phyloP scores from a whole-genome alignment of 2,113 vertebrate genomes.

The Gallinago jamesoni region DNA sequence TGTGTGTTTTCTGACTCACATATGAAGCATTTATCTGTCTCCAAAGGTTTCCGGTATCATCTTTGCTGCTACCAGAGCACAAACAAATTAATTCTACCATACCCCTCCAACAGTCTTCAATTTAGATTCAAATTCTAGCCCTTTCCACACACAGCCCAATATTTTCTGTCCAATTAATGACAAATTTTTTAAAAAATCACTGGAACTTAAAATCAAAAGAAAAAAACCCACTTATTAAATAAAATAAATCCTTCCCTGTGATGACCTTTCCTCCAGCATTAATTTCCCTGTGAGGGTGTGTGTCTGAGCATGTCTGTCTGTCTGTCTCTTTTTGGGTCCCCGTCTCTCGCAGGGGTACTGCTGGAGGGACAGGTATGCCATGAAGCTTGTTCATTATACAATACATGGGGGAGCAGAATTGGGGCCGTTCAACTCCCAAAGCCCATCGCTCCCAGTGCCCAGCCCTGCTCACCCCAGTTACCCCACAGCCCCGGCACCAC shows the following conservation, averaged over 20 bases:
- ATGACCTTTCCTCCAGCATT: background rate
- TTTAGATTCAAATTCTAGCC: background rate
- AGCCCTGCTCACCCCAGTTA: background rate
- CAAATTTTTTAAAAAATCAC: too few species aligned
- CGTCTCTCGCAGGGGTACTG: background rate
- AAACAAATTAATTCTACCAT: slow-evolving; percentile 19
- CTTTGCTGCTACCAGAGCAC: background rate
- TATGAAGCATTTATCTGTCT: slow-evolving; percentile 2
- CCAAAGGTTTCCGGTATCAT: slow-evolving; percentile 30
- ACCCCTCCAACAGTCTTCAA: background rate
- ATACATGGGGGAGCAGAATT: background rate
- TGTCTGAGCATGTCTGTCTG: background rate
- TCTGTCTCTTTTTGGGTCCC: background rate
- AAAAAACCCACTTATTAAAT: background rate
- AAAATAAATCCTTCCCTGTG: background rate
- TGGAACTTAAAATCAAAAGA: background rate
- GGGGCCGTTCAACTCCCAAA: background rate
- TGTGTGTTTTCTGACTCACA: slow-evolving; percentile 5
- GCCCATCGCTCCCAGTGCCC: background rate
- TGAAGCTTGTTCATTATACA: background rate
- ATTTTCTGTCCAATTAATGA: background rate
- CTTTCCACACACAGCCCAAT: background rate
- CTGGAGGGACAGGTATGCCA: background rate
- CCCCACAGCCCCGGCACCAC: background rate
- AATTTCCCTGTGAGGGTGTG: rapidly evolving